A percentile compares a stretch with the other conserved stretches of the same genome.
Evolutionary conservation across 2,888 invertebrate species (phyloP).

Genomic region (Drosophila fulvimacula): DNA sequence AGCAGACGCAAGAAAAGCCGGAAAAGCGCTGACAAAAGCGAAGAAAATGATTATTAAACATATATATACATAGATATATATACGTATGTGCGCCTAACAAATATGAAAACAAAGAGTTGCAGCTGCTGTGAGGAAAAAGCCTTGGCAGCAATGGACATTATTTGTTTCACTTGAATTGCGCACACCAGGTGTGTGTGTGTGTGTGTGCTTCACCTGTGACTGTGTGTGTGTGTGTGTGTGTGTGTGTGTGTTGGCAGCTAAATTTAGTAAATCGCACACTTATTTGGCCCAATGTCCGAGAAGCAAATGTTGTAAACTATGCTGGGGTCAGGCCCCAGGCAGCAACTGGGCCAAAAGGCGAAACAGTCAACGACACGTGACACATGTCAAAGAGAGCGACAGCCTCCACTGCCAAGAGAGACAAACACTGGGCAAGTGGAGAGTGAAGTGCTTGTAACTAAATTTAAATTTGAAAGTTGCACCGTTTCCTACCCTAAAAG

Average conservation of each 20-base stretch:
- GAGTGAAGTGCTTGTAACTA: constrained; percentile 22
- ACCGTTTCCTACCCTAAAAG: constrained; percentile 46
- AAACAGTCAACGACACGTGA: constrained; percentile 75
- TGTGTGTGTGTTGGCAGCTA: constrained; percentile 56
- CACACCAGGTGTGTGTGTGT: constrained; percentile 35
- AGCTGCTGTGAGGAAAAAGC: constrained; percentile 37
- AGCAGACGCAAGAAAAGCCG: constrained; percentile 43
- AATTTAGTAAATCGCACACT: constrained; percentile 79
- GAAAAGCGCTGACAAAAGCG: constrained; percentile 49
- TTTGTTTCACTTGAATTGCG: constrained; percentile 66
- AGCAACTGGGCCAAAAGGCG: constrained; percentile 76
- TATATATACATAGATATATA: constrained; percentile 9
- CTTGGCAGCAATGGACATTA: constrained; percentile 61
- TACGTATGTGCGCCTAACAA: constrained; percentile 19
- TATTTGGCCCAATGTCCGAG: constrained; percentile 79
- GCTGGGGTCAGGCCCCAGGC: constrained; percentile 70
- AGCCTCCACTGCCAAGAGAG: background rate
- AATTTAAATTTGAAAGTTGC: constrained; percentile 45
- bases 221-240: constrained; percentile 39
- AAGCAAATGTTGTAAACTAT: constrained; percentile 68
- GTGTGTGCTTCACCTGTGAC: no score
- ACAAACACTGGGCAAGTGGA: background rate
- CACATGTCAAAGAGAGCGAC: constrained; percentile 30
- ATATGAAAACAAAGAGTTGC: constrained; percentile 52
- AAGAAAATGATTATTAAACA: constrained; percentile 47